These are phyloP conservation scores for Ormyrus pomaceus DNA, from an alignment of 2,888 invertebrate species.

Conservation along the genomic window DNA sequence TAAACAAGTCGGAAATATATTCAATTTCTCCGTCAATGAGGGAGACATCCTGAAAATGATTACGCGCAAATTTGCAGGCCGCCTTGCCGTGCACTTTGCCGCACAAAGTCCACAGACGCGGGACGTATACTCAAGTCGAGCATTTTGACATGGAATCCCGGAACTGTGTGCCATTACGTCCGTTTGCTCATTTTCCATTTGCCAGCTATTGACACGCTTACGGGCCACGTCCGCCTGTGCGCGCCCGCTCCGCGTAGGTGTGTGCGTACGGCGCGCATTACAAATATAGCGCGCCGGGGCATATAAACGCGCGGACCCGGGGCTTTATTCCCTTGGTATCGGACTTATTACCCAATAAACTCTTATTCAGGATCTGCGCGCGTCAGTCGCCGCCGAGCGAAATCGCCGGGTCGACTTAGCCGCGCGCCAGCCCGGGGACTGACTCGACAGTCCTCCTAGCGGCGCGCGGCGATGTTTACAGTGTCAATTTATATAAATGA, in stretches of 20 bases:
- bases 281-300: neutral
- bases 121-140: too few relatives aligned
- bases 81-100: too few relatives aligned
- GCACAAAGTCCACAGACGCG: too few relatives aligned
- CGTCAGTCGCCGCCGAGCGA: neutral
- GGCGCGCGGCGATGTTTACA: neutral
- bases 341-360: slow-evolving; percentile 36
- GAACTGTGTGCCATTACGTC: too few relatives aligned
- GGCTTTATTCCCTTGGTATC: neutral
- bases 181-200: too few relatives aligned
- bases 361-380: slow-evolving; percentile 15
- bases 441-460: neutral
- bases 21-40: too few relatives aligned
- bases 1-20: too few relatives aligned
- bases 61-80: too few relatives aligned
- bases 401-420: neutral
- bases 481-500: slow-evolving; percentile 45
- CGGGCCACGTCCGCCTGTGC: too few relatives aligned
- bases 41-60: too few relatives aligned
- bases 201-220: too few relatives aligned
- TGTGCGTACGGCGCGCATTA: neutral
- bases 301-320: neutral
- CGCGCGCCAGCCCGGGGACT: neutral
- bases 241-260: neutral
- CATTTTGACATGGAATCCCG: too few relatives aligned